Evolutionary conservation across 2,797 vertebrate genomes (phyloP), one percentile per base, ranked within the genome.

Genomic region (Malacoraja senta): DNA sequence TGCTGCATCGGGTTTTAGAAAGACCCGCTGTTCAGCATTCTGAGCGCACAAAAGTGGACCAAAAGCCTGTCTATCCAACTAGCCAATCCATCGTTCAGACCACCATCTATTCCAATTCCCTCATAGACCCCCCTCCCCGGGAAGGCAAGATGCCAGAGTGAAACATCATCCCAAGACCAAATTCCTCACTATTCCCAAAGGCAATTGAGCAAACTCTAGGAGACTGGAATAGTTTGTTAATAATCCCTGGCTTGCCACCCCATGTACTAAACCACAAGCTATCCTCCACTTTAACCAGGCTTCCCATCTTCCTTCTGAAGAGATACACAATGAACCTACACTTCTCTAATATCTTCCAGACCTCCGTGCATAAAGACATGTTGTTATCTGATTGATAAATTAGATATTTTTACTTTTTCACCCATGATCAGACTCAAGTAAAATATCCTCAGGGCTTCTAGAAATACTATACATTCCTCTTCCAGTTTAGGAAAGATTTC

Each of bases 141-240:
- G 68, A 19, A 88, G 84, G 63, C 84, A 88, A 88, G 68, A 88
- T 21, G 61, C 84, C 84, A 88, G 63, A 35, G n/a, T 32, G 63
- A 29, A 35, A 88, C 2, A 21, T 35, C 65, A 77, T 32, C 29
- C 17, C 1, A 63, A 86, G 63, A 88, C 84, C 63, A 88, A 88
- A 88, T 88, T 88, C 61, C 63, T 68, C n/a, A 9, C n/a, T 24
- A 24, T 1, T 88, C 84, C 84, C 15, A 8, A 88, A 68, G 63
- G 84, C 84, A 88, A 88, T 35, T 19, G 21, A 35, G 63, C 0
- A 88, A 88, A 35, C 17, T 68, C 8, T 63, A 65, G 83, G 83
- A 86, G 83, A 32, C 61, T 65, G 29, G 13, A 32, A n/a, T 68
- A 88, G 68, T 68, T 68, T 68, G 84, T 35, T 88, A 68, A 88